These are phyloP conservation scores for Apocheima hispidaria DNA, from an alignment of 2,888 invertebrate species.

Conservation along the genomic window DNA sequence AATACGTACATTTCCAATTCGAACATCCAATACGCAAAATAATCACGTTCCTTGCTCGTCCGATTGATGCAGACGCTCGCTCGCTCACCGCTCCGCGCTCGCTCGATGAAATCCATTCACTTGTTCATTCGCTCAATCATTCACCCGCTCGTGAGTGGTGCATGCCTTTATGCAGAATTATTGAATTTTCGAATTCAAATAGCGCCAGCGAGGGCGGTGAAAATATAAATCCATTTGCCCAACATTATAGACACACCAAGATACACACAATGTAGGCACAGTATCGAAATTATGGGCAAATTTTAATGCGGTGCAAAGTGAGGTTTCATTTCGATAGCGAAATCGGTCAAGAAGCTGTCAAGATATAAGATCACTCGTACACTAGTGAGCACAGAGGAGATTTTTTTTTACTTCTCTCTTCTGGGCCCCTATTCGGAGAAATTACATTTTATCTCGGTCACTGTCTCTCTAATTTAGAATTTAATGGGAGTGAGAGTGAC, in stretches of 20 bases:
- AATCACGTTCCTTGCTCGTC: constrained; percentile 63
- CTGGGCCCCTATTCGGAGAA: no score
- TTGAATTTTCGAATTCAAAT: constrained; percentile 72
- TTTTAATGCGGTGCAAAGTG: neutral
- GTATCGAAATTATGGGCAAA: neutral
- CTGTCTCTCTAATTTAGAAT: no score
- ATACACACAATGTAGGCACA: constrained; percentile 52
- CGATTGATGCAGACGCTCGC: constrained; percentile 59
- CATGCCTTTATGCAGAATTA: constrained; percentile 76
- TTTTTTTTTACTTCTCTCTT: no score
- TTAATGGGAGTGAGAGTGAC: no score
- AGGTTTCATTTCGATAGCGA: no score
- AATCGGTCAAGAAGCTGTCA: no score
- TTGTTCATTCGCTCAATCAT: constrained; percentile 70
- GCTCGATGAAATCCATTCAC: constrained; percentile 66
- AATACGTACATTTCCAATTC: constrained; percentile 56
- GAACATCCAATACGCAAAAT: constrained; percentile 65
- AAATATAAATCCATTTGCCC: constrained; percentile 67
- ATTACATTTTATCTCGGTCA: no score
- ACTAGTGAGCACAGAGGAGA: no score
- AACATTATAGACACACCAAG: no score
- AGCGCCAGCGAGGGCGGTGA: constrained; percentile 52
- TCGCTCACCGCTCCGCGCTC: constrained; percentile 44
- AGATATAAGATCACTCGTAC: no score
- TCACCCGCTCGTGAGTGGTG: constrained; percentile 67